Percentiles rank a stretch among this genome's conserved stretches.
Conservation (phyloP, 2,888 invertebrate genomes). For the Physocephala rufipes region DNA sequence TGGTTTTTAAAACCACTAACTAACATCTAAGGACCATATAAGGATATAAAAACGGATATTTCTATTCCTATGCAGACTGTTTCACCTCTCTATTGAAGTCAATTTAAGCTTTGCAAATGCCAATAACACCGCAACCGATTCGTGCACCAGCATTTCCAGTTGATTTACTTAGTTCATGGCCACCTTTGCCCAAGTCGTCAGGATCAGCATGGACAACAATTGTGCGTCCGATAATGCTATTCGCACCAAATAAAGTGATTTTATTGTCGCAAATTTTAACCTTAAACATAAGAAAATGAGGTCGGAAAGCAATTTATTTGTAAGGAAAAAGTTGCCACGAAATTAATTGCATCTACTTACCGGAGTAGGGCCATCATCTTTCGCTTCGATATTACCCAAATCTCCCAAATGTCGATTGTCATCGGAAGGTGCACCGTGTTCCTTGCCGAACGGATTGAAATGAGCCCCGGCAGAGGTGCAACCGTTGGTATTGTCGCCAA, state of each 20-base stretch:
- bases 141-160: conserved; percentile 93
- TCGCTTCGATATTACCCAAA: conserved; percentile 83
- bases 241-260: conserved; percentile 75
- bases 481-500: conserved; percentile 94
- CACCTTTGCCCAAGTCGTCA: conserved; percentile 93
- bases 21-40: too few relatives aligned
- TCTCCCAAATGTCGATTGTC: conserved; percentile 86
- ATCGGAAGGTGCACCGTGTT: conserved; percentile 85
- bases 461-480: conserved; percentile 96
- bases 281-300: conserved; percentile 40
- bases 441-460: conserved; percentile 84
- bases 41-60: too few relatives aligned
- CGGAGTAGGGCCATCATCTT: conserved; percentile 72
- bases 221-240: conserved; percentile 85
- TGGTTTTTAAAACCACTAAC: too few relatives aligned
- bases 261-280: conserved; percentile 72
- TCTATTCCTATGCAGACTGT: too few relatives aligned
- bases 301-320: conserved; percentile 5
- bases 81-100: too few relatives aligned
- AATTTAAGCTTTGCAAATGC: conserved; percentile 61
- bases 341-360: conserved; percentile 50
- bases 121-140: conserved; percentile 65
- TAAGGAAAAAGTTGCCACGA: neutral
- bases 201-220: conserved; percentile 91
- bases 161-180: conserved; percentile 89